Conservation (phyloP, 1,140 invertebrate species). For the Rhagoletis pomonella region DNA sequence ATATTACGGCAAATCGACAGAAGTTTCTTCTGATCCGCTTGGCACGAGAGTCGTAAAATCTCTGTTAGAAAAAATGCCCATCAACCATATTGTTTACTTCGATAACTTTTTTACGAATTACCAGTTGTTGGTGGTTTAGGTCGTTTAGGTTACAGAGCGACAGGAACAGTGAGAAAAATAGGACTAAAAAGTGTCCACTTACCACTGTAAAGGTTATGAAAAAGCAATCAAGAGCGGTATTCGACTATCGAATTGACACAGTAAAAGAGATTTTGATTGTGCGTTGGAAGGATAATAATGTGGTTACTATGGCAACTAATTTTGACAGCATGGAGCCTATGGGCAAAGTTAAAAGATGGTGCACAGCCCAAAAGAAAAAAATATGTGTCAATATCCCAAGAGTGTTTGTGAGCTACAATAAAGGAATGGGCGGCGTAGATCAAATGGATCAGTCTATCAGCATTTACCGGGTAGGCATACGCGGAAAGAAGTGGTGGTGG, state of each 20-base stretch:
- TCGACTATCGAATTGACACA: background rate
- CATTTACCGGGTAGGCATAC: background rate
- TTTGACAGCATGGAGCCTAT: background rate
- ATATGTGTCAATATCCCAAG: background rate
- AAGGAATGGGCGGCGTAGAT: background rate
- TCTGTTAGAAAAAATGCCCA: too few relatives aligned
- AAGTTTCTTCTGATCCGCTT: background rate
- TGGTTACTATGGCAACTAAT: background rate
- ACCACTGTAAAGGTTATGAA: background rate
- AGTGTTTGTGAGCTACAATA: background rate
- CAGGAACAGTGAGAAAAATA: too few relatives aligned
- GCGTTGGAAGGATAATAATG: background rate
- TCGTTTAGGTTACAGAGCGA: too few relatives aligned
- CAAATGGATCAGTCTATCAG: background rate
- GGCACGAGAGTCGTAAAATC: too few relatives aligned
- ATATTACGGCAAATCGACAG: background rate
- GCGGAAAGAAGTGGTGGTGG: background rate
- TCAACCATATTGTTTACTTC: background rate
- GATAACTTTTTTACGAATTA: too few relatives aligned
- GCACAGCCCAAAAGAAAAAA: background rate
- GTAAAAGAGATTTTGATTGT: background rate
- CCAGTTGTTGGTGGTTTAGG: too few relatives aligned
- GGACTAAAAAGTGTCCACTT: too few relatives aligned
- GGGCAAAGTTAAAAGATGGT: background rate
- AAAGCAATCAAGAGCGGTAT: background rate